Base-by-base conservation (phyloP, 1,140 invertebrate species). In the Drosophila guanche region DNA sequence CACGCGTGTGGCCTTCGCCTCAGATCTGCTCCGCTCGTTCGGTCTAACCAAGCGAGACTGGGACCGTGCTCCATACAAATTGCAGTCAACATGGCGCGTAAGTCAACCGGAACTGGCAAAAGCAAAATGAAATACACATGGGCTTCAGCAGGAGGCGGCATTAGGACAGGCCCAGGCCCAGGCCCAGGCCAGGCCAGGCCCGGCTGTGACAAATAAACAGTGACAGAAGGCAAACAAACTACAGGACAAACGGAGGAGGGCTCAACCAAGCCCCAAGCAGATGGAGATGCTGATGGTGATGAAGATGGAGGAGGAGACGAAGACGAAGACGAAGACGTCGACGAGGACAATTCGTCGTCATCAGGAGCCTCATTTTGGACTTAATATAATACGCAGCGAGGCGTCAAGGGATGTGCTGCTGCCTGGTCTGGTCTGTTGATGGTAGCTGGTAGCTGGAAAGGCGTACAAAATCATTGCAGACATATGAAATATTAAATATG, bases 401-500 rank as follows among this genome's bases (percentile, higher is more conserved):
- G 78, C 79, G 76, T 52, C 70, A 62, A 70, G 63, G 69, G 79
- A 79, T 55, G 53, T 67, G 57, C 29, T 37, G 48, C 27, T 50
- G 37, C 33, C 33, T 10, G n/a, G 10, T 47, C 47, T 63, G 63
- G 22, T 29, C 27, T 58, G 14, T 12, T 29, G 42, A 56, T 29
- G 43, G 48, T 42, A 25, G 6, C 16, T 37, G 10, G 33, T 37
- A 40, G 63, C 66, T 69, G 51, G 66, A 68, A 59, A 67, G 76
- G 70, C 76, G 80, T 81, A 78, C 45, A 73, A 88, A 88, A 88
- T 88, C 83, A 79, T 88, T 89, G 84, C 84, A 88, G 83, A 88
- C 84, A 83, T 88, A 88, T 88, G 83, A 88, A 88, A 88, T 88
- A 88, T 88, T 88, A 88, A 88, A 88, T 83, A 88, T 88, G 83